Percentiles rank a stretch among this genome's conserved stretches.
Evolutionary conservation across 1,140 invertebrate genomes (phyloP).

Genomic region (Drosophila kikkawai): DNA sequence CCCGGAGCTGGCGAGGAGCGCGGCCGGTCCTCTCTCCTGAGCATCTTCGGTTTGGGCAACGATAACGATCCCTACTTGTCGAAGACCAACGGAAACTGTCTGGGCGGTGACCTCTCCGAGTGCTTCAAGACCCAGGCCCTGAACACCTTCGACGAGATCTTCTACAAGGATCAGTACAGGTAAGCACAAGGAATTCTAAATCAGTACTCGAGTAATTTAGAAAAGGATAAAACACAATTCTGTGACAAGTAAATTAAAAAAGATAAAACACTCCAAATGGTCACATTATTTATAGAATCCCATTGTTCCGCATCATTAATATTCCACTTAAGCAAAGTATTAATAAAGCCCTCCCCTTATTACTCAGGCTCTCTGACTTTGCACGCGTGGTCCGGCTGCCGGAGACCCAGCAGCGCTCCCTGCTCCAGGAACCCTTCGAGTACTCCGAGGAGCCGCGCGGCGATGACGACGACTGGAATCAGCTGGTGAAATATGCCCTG

Average conservation of each 20-base stretch:
- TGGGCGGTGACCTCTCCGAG: slow-evolving; percentile 91
- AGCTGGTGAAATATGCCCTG: slow-evolving; percentile 90
- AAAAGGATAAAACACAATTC: too few species aligned
- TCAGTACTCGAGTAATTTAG: not conserved
- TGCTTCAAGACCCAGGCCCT: slow-evolving; percentile 92
- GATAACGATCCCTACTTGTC: slow-evolving; percentile 91
- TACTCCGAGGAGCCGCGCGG: slow-evolving; percentile 88
- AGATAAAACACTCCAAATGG: not conserved
- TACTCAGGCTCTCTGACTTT: slow-evolving; percentile 88
- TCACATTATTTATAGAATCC: not conserved
- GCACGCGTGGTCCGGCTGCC: slow-evolving; percentile 89
- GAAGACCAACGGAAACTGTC: slow-evolving; percentile 89
- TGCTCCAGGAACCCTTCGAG: slow-evolving; percentile 89
- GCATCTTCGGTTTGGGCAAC: slow-evolving; percentile 90
- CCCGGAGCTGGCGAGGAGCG: slow-evolving; percentile 68
- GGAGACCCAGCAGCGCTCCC: slow-evolving; percentile 87
- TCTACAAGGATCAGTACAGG: slow-evolving; percentile 88
- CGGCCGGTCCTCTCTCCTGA: slow-evolving; percentile 86
- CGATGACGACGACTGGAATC: slow-evolving; percentile 92
- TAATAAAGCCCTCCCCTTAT: slow-evolving; percentile 11
- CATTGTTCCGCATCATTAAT: not conserved
- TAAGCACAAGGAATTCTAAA: slow-evolving; percentile 60
- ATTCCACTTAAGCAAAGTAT: not conserved
- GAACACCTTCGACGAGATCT: slow-evolving; percentile 91
- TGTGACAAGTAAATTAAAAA: not conserved